phyloP scores from a whole-genome alignment of 2,797 vertebrate genomes.

The Leuciscus waleckii region DNA sequence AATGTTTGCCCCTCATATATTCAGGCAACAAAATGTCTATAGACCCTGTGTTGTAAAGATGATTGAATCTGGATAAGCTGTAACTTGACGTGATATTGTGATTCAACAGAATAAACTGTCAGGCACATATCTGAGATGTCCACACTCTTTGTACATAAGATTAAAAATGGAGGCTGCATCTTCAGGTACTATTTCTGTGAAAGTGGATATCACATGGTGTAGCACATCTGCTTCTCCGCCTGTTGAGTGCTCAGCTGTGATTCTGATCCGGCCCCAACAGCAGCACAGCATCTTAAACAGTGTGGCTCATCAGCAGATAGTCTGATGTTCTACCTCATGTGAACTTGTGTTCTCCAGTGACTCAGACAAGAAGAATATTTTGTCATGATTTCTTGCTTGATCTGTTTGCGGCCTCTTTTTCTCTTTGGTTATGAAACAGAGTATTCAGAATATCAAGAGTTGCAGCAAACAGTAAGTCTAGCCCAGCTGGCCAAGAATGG shows the following conservation, averaged over 20 bases:
- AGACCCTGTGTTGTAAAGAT: background rate
- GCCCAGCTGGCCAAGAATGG: background rate
- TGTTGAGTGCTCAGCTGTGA: conserved; percentile 9
- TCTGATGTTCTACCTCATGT: conserved; percentile 13
- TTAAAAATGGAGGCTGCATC: conserved; percentile 3
- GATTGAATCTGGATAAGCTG: background rate
- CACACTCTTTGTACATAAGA: background rate
- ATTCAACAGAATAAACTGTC: background rate
- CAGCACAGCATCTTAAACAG: conserved; percentile 23
- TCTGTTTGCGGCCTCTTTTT: conserved; percentile 6
- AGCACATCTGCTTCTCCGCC: conserved; percentile 17
- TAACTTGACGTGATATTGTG: background rate
- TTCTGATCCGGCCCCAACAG: conserved; percentile 5
- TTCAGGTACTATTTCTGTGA: background rate
- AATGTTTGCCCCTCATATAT: background rate
- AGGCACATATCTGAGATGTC: background rate
- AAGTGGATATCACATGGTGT: conserved; percentile 20
- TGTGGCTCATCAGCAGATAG: conserved; percentile 15
- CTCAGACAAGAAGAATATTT: background rate
- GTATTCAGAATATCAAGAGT: background rate
- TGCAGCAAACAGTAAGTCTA: background rate
- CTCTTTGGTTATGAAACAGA: background rate
- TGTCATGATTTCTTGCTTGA: background rate
- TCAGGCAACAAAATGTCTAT: background rate
- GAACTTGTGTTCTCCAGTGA: conserved; percentile 10